These are phyloP conservation scores for Boulengeromyrus knoepffleri DNA, from an alignment of 2,113 vertebrate species.

Conservation along the genomic window DNA sequence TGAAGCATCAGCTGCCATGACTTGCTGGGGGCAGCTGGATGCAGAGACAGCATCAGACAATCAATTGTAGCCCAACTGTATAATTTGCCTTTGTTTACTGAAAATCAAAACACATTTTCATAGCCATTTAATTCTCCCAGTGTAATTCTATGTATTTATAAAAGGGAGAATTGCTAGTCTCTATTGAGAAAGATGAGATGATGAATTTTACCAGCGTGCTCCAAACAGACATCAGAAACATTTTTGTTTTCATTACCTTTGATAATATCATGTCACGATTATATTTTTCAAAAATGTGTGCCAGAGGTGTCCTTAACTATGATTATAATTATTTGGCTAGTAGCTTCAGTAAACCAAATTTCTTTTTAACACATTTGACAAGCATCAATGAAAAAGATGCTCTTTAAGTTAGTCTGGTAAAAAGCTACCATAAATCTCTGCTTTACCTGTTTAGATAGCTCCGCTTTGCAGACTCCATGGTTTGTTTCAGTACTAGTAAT, in stretches of 20 bases:
- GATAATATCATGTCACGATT: background rate
- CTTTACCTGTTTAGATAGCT: background rate
- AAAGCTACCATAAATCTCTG: background rate
- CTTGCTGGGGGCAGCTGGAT: background rate
- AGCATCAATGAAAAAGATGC: background rate
- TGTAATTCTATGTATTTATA: background rate
- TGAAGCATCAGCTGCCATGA: background rate
- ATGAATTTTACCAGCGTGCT: background rate
- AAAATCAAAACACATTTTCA: background rate
- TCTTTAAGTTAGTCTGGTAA: background rate
- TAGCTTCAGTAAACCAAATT: background rate
- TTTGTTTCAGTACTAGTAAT: background rate
- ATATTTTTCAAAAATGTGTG: background rate
- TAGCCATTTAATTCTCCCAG: background rate
- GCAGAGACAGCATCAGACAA: background rate
- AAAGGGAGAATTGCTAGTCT: background rate
- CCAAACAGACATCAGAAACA: background rate
- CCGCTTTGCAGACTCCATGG: background rate
- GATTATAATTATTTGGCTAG: background rate
- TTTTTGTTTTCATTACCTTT: background rate
- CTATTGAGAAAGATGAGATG: background rate
- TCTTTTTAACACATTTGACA: background rate
- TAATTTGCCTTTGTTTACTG: background rate
- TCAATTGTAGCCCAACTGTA: background rate
- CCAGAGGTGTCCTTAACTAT: background rate